These are phyloP conservation scores for Semotilus atromaculatus DNA, from an alignment of 2,797 vertebrate genomes.

Conservation along the genomic window DNA sequence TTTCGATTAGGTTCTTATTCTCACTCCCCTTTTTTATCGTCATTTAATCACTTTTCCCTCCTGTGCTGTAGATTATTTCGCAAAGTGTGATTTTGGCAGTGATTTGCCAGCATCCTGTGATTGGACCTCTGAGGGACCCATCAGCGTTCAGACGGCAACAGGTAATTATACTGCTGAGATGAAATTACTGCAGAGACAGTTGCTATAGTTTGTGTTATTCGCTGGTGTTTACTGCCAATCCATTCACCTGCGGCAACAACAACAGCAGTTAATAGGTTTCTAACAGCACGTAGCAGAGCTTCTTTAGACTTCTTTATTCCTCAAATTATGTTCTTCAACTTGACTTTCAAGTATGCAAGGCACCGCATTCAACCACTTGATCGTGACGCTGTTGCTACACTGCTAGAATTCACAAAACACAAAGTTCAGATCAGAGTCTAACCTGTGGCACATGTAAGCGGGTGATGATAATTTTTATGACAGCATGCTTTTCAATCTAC, in stretches of 20 bases:
- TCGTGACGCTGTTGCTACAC: background rate
- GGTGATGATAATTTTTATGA: background rate
- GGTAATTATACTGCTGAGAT: slow-evolving; percentile 65
- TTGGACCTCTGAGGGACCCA: slow-evolving; percentile 77
- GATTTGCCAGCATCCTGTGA: slow-evolving; percentile 76
- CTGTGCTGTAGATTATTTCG: slow-evolving; percentile 78
- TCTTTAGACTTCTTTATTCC: slow-evolving; percentile 10
- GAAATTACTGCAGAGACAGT: slow-evolving; percentile 51
- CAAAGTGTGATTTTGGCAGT: slow-evolving; percentile 79
- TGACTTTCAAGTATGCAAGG: background rate
- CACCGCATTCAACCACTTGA: background rate
- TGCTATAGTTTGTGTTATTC: slow-evolving; percentile 9
- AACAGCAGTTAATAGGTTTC: slow-evolving; percentile 5
- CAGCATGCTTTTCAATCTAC: background rate
- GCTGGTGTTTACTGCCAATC: slow-evolving; percentile 46
- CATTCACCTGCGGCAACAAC: slow-evolving; percentile 18
- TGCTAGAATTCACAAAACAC: background rate
- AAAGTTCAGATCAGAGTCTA: slow-evolving; percentile 35
- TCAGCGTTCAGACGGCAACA: slow-evolving; percentile 67
- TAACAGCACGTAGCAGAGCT: background rate
- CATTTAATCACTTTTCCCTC: slow-evolving; percentile 30
- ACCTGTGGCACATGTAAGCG: background rate
- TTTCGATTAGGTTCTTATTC: slow-evolving; percentile 6
- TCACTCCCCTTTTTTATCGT: slow-evolving; percentile 13
- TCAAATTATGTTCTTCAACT: background rate